Conservation (phyloP, 2,797 vertebrate species). For the Heteromormyrus szaboi region DNA sequence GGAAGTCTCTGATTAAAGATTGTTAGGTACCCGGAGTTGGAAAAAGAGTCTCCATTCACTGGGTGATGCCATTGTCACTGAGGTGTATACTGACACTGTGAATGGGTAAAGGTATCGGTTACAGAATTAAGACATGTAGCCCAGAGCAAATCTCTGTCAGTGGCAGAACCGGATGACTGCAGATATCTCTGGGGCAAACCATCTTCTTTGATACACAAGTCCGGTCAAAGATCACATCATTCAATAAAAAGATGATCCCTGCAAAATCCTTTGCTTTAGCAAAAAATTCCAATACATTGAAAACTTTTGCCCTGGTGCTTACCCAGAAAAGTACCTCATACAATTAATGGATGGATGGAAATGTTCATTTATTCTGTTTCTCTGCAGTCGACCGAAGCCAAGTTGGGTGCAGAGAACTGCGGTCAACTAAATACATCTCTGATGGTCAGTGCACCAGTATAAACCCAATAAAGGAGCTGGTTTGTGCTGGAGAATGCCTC, state of each 20-base stretch:
- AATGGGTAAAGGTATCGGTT: conserved; percentile 56
- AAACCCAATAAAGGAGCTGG: conserved; percentile 89
- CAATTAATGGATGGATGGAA: not conserved
- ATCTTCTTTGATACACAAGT: conserved; percentile 20
- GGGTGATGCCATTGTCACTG: conserved; percentile 57
- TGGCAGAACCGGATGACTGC: conserved; percentile 28
- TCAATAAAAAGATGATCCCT: conserved; percentile 16
- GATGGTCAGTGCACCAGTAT: conserved; percentile 95
- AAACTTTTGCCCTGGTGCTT: not conserved
- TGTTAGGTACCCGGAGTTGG: conserved; percentile 38
- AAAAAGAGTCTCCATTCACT: conserved; percentile 56
- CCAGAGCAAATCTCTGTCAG: conserved; percentile 41
- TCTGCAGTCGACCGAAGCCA: conserved; percentile 67
- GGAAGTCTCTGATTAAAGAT: conserved; percentile 53
- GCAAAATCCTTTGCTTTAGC: not conserved
- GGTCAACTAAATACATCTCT: conserved; percentile 96
- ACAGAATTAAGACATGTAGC: conserved; percentile 42
- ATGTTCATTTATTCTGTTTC: not conserved
- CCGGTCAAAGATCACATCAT: conserved; percentile 18
- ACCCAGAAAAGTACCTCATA: not conserved
- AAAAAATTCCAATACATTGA: not conserved
- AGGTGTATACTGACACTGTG: conserved; percentile 44
- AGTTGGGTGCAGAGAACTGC: conserved; percentile 86
- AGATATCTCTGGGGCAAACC: conserved; percentile 37
- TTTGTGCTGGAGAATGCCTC: conserved; percentile 90